phyloP scores from a whole-genome alignment of 1,140 invertebrate species.

The Chelonus insularis region DNA sequence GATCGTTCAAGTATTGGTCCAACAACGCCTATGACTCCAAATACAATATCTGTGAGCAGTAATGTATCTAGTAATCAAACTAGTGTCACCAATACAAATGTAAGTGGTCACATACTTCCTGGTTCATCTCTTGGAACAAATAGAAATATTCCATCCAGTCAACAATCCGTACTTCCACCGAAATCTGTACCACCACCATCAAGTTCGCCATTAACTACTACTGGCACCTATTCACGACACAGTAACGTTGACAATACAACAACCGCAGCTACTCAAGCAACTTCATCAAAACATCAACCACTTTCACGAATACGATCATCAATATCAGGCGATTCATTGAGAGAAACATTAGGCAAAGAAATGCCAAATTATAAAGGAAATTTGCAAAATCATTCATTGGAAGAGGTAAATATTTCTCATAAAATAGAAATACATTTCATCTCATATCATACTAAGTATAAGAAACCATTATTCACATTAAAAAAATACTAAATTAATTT shows the following conservation, averaged over 20 bases:
- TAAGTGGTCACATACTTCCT: not conserved
- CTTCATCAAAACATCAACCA: constrained; percentile 45
- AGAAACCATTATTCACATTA: no score
- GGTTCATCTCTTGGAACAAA: not conserved
- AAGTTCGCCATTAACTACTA: constrained; percentile 18
- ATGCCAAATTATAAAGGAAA: constrained; percentile 58
- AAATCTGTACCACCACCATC: constrained; percentile 36
- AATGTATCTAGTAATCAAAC: not conserved
- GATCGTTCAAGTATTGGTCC: constrained; percentile 35
- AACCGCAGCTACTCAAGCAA: constrained; percentile 31
- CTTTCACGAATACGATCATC: constrained; percentile 47
- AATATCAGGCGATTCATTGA: constrained; percentile 46
- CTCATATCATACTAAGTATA: no score
- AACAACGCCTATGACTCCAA: constrained; percentile 28
- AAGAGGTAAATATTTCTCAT: constrained; percentile 54
- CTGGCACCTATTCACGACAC: constrained; percentile 32
- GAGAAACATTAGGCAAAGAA: constrained; percentile 57
- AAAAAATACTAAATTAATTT: no score
- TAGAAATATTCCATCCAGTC: constrained; percentile 12
- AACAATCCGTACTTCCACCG: constrained; percentile 40
- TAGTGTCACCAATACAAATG: not conserved
- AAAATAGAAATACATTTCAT: no score
- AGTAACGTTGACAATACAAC: constrained; percentile 39
- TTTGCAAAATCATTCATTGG: constrained; percentile 53
- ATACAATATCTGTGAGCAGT: constrained; percentile 41